Evolutionary conservation across 2,888 invertebrate species (phyloP).

Genomic region (Metalampra italica): DNA sequence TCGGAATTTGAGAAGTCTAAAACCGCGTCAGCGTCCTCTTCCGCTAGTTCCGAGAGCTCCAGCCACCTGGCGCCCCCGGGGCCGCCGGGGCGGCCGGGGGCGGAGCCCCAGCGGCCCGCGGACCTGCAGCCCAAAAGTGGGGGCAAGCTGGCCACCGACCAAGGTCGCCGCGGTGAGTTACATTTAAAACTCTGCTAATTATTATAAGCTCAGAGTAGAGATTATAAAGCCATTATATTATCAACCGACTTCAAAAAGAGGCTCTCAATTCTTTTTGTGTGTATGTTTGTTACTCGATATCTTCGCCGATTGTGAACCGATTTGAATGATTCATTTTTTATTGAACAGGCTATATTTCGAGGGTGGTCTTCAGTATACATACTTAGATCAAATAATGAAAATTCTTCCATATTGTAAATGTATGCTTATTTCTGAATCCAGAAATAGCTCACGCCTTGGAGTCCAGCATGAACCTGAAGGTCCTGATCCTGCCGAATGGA

Average conservation of each 20-base stretch:
- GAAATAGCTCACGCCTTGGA: conserved; percentile 44
- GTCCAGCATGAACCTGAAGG: conserved; percentile 37
- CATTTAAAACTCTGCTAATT: neutral
- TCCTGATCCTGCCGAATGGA: conserved; percentile 41
- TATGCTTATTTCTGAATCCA: conserved; percentile 22
- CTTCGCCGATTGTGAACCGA: no score
- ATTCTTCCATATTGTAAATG: no score
- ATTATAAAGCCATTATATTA: neutral
- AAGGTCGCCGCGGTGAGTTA: conserved; percentile 28
- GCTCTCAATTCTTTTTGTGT: no score
- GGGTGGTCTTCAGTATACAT: no score
- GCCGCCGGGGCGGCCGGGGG: neutral
- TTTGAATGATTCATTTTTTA: no score
- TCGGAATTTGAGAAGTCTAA: neutral
- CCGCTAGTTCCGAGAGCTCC: neutral
- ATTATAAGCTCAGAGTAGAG: neutral
- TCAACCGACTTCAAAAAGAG: neutral
- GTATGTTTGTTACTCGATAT: no score
- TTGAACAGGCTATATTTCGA: no score
- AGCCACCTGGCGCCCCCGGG: neutral
- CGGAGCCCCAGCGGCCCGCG: neutral
- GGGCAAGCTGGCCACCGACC: conserved; percentile 29
- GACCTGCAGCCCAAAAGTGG: conserved; percentile 19
- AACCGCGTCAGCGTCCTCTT: neutral
- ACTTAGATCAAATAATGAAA: no score